Base-by-base conservation (phyloP, 2,888 invertebrate genomes). In the Cantharis rufa region DNA sequence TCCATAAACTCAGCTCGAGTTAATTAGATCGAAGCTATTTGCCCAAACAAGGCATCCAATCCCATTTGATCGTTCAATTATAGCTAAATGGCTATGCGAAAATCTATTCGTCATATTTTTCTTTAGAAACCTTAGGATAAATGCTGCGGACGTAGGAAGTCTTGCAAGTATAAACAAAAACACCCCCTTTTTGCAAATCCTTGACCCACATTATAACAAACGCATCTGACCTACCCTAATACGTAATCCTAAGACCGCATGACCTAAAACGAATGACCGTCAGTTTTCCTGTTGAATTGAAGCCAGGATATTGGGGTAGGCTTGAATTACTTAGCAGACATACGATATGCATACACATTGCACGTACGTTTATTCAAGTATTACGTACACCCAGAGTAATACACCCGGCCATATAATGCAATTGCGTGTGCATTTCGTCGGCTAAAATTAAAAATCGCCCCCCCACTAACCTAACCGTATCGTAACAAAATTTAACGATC, bases 251-350 rank as follows among this genome's bases (percentile, higher is more conserved):
- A 70, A 64, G 68, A 61, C 77, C 66, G 71, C 77, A 77, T 77
- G 77, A 77, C 77, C 77, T 71, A 73, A 74, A 77, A 77, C 62
- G 71, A 77, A 77, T 74, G 77, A 77, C 77, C 77, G 73, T 61
- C 73, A 61, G 28, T 32, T 63, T 74, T 73, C 73, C 70, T 70
- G 48, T 62, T 71, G 73, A 73, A 74, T 70, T 69, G 61, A 66
- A 70, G 71, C 70, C 77, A 77, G 74, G 78, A 78, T 75, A 72
- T 78, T 78, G 78, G 78, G 78, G 78, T 78, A 78, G 78, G 78
- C 73, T 75, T 71, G 62, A 66, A 70, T 21, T 72, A 76, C 75
- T 72, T 70, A 70, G 10, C 27, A 69, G 78, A 72, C 73, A 75
- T 73, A 72, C 68, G 74, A 71, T 72, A 74, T 77, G 68, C 71